Base-by-base conservation (phyloP, 2,888 invertebrate genomes). In the Eueremaeus valkanovi region DNA sequence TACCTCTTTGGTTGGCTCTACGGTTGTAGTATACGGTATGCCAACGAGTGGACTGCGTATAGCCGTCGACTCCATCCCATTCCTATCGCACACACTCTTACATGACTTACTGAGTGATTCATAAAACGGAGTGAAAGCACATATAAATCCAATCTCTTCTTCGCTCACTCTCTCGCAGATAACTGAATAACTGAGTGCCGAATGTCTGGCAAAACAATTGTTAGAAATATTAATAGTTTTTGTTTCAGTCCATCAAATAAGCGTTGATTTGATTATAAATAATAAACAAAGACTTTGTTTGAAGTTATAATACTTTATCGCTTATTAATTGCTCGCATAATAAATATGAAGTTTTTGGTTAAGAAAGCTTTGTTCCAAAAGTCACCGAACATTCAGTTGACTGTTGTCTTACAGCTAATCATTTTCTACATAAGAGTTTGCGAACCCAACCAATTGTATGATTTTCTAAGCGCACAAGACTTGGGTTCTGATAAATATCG, bases 1-100 rank as follows among this genome's bases (percentile, higher is more conserved):
- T 68, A 68, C 68, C 68, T 68, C 11, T 68, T n/a, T 11, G n/a
- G n/a, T 40, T 21, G 68, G 40, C n/a, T n/a, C n/a, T n/a, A n/a
- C n/a, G n/a, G n/a, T n/a, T n/a, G n/a, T n/a, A n/a, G n/a, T n/a
- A n/a, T n/a, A n/a, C n/a, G n/a, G 3, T 68, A 40, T 68, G 42
- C 68, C 68, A 42, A 68, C 42, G 24, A 33, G 16, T 68, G 68
- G 42, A 42, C 68, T 68, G 68, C 68, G 68, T 68, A 21, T 68
- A 42, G 68, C 42, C 33, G 3, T 68, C 13, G 24, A 68, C 42
- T 6, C 68, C 68, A 68, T 40, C 42, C 68, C 68, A 21, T n/a
- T n/a, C 9, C 24, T 68, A 40, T 68, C 27, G 68, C 68, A 68
- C 68, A 68, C 40, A 24, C 68, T 68, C 68, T 42, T 68, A 68